Evolutionary conservation across 2,797 vertebrate genomes (phyloP), one percentile per base, ranked within the genome.

Genomic region (Poecile montanus): DNA sequence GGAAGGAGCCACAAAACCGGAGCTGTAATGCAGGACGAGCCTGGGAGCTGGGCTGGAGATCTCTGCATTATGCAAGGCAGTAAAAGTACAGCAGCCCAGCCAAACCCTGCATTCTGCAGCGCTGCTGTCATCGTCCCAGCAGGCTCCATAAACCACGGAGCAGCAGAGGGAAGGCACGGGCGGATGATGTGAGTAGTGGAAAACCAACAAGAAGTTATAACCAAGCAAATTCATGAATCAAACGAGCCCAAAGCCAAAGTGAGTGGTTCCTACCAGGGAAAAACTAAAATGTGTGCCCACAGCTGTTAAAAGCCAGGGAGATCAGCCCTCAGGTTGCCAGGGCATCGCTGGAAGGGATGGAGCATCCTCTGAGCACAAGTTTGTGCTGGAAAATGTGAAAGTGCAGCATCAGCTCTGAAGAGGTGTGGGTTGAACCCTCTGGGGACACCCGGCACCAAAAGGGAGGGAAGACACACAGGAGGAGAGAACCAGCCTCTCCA

Each of bases 381-480:
- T 47, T 10, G n/a, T 60, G 51, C 48, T 80, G 61, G 14, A 4
- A 54, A 80, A 29, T 1, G 34, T 53, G 54, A 58, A 81, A 71
- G 5, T 13, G n/a, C 16, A 44, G 54, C 79, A 57, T 11, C 60
- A 63, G 73, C 66, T 62, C 62, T 54, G 70, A 30, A 6, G 54
- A 30, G 0, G 0, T 0, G 40, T 14, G 14, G 23, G 17, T 2
- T 82, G 51, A 18, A 29, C 38, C 29, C 32, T 50, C n/a, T 0
- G 1, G 47, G 40, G 56, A 47, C 8, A 10, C 25, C 42, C 2
- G 32, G 53, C 42, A n/a, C 25, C 14, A 54, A 18, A 38, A 53
- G 48, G 32, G 45, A 32, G 0, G 3, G 40, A 50, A 40, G 22
- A 17, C 0, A 1, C 30, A 2, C 2, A 8, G 50, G 12, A 57